Evolutionary conservation across 1,140 invertebrate species (phyloP), one percentile per base, ranked within the genome.

Genomic region (Oppia nitens): DNA sequence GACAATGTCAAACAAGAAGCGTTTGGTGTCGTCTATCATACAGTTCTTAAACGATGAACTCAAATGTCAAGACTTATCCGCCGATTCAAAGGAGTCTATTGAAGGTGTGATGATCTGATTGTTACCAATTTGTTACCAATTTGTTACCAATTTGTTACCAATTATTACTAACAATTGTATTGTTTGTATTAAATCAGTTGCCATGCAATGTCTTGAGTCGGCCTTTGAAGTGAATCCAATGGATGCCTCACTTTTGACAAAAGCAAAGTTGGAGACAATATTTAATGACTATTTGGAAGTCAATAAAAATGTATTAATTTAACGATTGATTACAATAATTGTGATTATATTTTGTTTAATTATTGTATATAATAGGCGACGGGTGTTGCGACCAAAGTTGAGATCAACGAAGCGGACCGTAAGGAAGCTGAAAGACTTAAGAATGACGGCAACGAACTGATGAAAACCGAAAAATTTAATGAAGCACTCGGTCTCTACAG

Each of bases 401-500:
- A 72, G 63, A 70, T 73, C 27, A 73, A 71, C 45, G 67, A 75
- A 1, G 78, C 81, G 63, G 74, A 73, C 3, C 76, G 79, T 66
- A 71, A 70, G 3, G 72, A 82, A 66, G 87, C 85, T 1, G 85
- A 90, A 70, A 72, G 70, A 48, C 73, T 85, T 1, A 90, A 91
- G 69, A 83, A 81, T 64, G 79, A 84, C 53, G 91, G 90, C 52
- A 96, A 96, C 74, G 76, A 81, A 55, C 74, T 83, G 3, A 90
- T 95, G 84, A 88, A 86, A 68, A 74, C 77, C 45, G 81, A 83
- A 45, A 81, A 82, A 64, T 85, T 80, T 70, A 74, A 77, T 12
- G 85, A 88, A 73, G 90, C 90, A 3, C 66, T 92, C 21, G 75
- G 80, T 4, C 79, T 79, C 67, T 94, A 95, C 69, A 81, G 84